Conservation (phyloP, 2,113 vertebrate species). For the Tupaia chinensis region DNA sequence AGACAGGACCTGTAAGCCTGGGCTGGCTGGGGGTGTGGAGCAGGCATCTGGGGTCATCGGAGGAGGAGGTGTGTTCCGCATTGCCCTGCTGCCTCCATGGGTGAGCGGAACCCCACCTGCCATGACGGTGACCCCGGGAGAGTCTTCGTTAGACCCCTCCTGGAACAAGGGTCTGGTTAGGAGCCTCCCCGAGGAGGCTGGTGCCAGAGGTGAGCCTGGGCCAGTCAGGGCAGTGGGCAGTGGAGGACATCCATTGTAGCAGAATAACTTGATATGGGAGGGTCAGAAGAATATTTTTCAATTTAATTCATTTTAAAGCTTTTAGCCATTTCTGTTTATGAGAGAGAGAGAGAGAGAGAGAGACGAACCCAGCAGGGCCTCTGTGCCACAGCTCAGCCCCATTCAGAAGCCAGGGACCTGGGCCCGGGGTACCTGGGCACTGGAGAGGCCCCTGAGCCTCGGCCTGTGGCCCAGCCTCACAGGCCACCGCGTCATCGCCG, state of each 20-base stretch:
- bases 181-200: neutral
- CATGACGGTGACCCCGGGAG: conserved; percentile 72
- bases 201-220: neutral
- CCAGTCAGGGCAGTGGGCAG: neutral
- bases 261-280: neutral
- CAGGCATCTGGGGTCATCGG: neutral
- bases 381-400: no score
- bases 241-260: neutral
- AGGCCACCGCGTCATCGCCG: no score
- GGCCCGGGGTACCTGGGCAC: no score
- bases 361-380: no score
- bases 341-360: no score
- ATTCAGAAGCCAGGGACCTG: no score
- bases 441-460: no score
- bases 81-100: conserved; percentile 70
- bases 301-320: neutral
- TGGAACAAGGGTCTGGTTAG: neutral
- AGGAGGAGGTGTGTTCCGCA: conserved; percentile 69
- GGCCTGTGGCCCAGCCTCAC: no score
- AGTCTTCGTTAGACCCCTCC: neutral
- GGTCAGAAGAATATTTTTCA: neutral
- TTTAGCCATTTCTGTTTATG: neutral
- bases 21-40: neutral
- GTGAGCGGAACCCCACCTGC: conserved; percentile 73
- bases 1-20: neutral